A percentile compares a stretch with the other conserved stretches of the same genome.
Conservation (phyloP, 2,888 invertebrate species). For the Dexiosoma caninum region DNA sequence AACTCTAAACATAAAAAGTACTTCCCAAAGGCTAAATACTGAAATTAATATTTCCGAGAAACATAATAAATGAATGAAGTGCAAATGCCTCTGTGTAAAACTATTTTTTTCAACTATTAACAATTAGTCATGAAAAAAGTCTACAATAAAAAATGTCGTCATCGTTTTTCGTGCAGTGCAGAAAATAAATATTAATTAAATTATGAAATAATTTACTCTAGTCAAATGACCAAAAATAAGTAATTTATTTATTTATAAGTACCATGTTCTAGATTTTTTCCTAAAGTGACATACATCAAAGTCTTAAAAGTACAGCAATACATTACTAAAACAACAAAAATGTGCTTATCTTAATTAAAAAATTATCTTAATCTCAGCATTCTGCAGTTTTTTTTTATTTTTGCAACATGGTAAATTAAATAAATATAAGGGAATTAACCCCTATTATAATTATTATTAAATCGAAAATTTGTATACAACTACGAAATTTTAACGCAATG, state of each 20-base stretch:
- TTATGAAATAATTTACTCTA: slow-evolving; percentile 55
- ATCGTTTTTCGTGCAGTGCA: slow-evolving; percentile 27
- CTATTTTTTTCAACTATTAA: slow-evolving; percentile 21
- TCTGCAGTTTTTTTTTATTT: not conserved
- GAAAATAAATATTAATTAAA: slow-evolving; percentile 58
- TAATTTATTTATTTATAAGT: not conserved
- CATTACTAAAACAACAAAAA: not conserved
- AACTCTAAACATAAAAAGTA: not conserved
- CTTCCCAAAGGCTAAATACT: not conserved
- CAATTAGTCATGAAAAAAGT: slow-evolving; percentile 52
- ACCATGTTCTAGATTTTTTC: not conserved
- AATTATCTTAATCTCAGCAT: slow-evolving; percentile 11
- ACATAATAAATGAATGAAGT: not conserved
- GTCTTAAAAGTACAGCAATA: not conserved
- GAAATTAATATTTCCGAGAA: not conserved
- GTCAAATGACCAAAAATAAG: slow-evolving; percentile 11
- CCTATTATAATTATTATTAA: not conserved
- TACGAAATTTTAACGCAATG: slow-evolving; percentile 59
- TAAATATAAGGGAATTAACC: not conserved
- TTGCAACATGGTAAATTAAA: slow-evolving; percentile 1
- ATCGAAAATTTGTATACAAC: not conserved
- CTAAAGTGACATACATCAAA: not conserved
- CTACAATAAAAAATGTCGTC: slow-evolving; percentile 35
- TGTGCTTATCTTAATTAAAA: slow-evolving; percentile 15
- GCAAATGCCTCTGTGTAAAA: slow-evolving; percentile 15